Conservation (phyloP, 2,113 vertebrate species). For the Microtus pennsylvanicus region DNA sequence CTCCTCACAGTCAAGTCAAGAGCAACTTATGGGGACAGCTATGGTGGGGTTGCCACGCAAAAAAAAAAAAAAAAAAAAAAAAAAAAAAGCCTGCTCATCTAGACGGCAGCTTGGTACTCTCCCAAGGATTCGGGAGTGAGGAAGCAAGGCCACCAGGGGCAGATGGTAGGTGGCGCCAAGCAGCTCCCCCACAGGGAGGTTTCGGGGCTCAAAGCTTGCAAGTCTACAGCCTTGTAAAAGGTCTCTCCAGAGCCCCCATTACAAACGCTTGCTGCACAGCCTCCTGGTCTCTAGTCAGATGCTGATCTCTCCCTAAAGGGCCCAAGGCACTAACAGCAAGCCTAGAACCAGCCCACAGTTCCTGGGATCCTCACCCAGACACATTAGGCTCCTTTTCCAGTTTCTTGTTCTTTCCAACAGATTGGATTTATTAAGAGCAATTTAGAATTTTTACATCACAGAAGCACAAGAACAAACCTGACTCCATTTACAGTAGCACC, state of each 20-base stretch:
- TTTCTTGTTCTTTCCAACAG: not conserved
- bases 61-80: too few species aligned
- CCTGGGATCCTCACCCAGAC: not conserved
- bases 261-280: not conserved
- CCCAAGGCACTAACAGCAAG: too few species aligned
- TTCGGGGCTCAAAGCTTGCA: not conserved
- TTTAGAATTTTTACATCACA: slow-evolving; percentile 63
- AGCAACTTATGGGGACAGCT: accelerated
- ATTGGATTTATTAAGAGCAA: not conserved
- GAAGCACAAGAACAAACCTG: slow-evolving; percentile 19
- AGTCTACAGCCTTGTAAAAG: not conserved
- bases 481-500: not conserved
- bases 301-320: not conserved
- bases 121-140: accelerated
- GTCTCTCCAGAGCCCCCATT: not conserved
- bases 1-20: not conserved
- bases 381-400: too few species aligned
- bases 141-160: not conserved
- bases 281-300: not conserved
- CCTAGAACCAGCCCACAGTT: not conserved
- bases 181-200: not conserved
- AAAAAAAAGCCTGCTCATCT: not conserved
- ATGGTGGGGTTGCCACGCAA: accelerated
- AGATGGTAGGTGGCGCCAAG: not conserved
- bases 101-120: too few species aligned